Conservation (phyloP, 2,113 vertebrate species). For the Phaetusa simplex region DNA sequence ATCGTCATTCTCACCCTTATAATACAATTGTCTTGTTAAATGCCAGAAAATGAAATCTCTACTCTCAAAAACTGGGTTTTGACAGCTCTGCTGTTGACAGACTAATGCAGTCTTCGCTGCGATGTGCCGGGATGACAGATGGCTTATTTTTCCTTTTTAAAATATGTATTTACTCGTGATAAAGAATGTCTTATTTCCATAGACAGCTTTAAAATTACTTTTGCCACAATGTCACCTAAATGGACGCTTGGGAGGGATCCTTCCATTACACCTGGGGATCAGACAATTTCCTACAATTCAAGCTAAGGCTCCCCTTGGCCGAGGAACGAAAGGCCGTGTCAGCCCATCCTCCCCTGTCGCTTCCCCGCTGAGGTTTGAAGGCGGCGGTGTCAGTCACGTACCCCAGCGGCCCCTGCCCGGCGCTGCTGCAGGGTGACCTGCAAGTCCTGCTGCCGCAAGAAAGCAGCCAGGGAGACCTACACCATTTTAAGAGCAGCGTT, state of each 20-base stretch:
- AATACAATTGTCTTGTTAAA: slow-evolving; percentile 59
- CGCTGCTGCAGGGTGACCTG: background rate
- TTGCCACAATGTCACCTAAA: background rate
- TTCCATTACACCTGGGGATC: background rate
- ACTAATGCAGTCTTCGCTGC: slow-evolving; percentile 23
- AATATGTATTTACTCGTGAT: slow-evolving; percentile 26
- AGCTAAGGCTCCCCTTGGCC: background rate
- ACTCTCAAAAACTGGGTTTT: background rate
- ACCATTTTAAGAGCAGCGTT: rapidly evolving
- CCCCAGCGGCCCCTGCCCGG: rapidly evolving
- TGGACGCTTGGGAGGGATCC: background rate
- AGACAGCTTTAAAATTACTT: background rate
- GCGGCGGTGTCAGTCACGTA: background rate
- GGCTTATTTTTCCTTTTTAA: slow-evolving; percentile 39
- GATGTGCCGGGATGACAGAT: background rate
- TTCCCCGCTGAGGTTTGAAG: background rate
- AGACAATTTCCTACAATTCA: background rate
- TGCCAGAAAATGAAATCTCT: slow-evolving; percentile 43
- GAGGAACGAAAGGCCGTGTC: background rate
- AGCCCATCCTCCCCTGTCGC: background rate
- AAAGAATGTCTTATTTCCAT: background rate
- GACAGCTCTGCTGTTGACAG: slow-evolving; percentile 53
- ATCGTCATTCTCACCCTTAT: slow-evolving; percentile 16
- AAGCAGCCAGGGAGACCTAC: background rate
- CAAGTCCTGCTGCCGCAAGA: background rate